A percentile compares a stretch with the other conserved stretches of the same genome.
phyloP scores from a whole-genome alignment of 2,888 invertebrate species.

The Steinernema scapterisci region DNA sequence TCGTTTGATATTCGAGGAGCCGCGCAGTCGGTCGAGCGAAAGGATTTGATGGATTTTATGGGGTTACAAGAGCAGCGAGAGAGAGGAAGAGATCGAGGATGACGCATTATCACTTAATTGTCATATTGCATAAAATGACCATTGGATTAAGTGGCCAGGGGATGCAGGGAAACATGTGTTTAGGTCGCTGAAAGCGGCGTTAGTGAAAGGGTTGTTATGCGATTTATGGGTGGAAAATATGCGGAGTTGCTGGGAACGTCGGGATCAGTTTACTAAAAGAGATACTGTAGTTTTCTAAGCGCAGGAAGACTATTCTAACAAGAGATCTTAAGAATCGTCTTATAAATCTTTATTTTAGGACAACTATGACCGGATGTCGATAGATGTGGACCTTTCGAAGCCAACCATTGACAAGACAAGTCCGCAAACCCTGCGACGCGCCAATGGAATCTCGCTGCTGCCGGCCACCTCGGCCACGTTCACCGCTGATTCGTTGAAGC shows the following conservation, averaged over 20 bases:
- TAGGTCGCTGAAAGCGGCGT: no score
- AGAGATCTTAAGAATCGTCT: background rate
- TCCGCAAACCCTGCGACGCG: conserved; percentile 42
- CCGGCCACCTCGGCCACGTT: conserved; percentile 34
- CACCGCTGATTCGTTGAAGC: conserved; percentile 38
- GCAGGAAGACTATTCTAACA: background rate
- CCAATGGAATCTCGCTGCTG: conserved; percentile 20
- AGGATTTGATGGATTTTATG: conserved; percentile 12
- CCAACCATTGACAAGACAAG: conserved; percentile 16
- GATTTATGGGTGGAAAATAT: conserved; percentile 9
- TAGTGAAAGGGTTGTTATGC: background rate
- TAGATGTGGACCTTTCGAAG: conserved; percentile 5
- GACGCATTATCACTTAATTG: conserved; percentile 29
- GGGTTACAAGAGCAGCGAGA: background rate
- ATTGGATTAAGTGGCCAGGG: conserved; percentile 13
- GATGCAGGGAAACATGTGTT: conserved; percentile 1
- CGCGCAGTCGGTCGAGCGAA: no score
- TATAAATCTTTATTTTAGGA: background rate
- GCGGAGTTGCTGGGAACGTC: background rate
- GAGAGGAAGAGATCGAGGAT: background rate
- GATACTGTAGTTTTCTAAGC: conserved; percentile 15
- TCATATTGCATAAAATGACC: conserved; percentile 27
- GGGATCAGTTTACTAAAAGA: background rate
- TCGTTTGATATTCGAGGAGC: conserved; percentile 21
- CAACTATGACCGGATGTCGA: conserved; percentile 26